A percentile compares a stretch with the other conserved stretches of the same genome.
Evolutionary conservation across 2,888 invertebrate genomes (phyloP).

Genomic region (Bruchidius siliquastri): DNA sequence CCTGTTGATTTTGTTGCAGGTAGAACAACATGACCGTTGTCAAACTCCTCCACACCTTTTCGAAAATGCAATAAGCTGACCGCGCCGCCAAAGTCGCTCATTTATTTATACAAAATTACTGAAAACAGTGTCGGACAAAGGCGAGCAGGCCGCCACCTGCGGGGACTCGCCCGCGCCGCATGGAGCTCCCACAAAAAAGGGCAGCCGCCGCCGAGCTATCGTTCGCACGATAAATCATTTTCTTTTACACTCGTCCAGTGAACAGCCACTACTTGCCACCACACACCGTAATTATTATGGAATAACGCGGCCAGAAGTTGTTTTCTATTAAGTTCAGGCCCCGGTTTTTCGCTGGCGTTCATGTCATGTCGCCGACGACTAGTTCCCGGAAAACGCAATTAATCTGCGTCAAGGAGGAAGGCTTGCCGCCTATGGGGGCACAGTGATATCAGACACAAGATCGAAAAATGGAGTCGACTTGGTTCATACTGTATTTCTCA

Average conservation of each 20-base stretch:
- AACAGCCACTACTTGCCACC: not conserved
- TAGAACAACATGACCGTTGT: not conserved
- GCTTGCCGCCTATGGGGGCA: not conserved
- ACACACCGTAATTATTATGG: not conserved
- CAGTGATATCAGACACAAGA: not conserved
- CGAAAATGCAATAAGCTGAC: not conserved
- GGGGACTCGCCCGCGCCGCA: slow-evolving; percentile 14
- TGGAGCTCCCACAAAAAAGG: slow-evolving; percentile 9
- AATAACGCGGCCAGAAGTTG: not conserved
- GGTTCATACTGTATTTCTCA: too few relatives aligned
- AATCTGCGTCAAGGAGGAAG: not conserved
- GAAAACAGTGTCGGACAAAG: slow-evolving; percentile 18
- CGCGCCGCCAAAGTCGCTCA: not conserved
- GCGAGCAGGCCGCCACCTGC: slow-evolving; percentile 21
- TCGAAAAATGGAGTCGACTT: too few relatives aligned
- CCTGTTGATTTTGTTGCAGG: not conserved
- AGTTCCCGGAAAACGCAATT: not conserved
- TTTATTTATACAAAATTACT: slow-evolving; percentile 18
- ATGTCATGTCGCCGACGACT: not conserved
- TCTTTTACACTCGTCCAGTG: slow-evolving; percentile 9
- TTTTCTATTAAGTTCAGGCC: not conserved
- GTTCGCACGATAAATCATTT: slow-evolving; percentile 20
- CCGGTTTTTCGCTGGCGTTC: not conserved
- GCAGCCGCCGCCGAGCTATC: not conserved
- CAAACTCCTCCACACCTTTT: not conserved